Evolutionary conservation across 1,140 invertebrate genomes (phyloP).

Genomic region (Theocolax elegans): DNA sequence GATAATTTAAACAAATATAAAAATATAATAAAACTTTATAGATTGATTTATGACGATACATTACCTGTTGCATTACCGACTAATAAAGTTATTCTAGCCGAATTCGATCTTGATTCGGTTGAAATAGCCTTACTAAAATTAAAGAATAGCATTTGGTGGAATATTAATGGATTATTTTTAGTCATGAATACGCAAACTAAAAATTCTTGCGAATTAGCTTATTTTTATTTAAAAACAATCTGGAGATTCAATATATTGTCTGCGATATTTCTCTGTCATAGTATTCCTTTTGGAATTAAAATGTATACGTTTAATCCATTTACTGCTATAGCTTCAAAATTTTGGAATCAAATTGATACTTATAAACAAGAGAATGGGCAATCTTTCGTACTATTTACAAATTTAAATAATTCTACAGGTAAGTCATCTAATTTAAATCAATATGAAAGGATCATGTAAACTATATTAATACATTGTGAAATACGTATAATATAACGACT

Average conservation of each 20-base stretch:
- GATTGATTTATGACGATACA: neutral
- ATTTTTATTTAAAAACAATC: neutral
- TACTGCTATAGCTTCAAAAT: neutral
- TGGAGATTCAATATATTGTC: conserved; percentile 9
- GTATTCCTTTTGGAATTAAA: neutral
- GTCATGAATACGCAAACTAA: neutral
- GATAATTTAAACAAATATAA: neutral
- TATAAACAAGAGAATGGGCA: neutral
- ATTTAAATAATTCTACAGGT: neutral
- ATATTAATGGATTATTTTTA: neutral
- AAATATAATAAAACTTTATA: neutral
- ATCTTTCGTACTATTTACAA: neutral
- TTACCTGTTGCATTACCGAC: neutral
- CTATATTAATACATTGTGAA: neutral
- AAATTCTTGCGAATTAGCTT: neutral
- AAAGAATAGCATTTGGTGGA: neutral
- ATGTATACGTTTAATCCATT: neutral
- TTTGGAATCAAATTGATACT: neutral
- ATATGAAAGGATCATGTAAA: neutral
- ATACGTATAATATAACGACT: neutral
- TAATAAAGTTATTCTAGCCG: neutral
- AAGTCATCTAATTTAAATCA: neutral
- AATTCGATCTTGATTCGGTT: neutral
- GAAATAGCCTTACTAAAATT: neutral
- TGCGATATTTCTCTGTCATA: neutral